phyloP scores from a whole-genome alignment of 2,113 vertebrate genomes.

The Apistogramma diplotaenia region DNA sequence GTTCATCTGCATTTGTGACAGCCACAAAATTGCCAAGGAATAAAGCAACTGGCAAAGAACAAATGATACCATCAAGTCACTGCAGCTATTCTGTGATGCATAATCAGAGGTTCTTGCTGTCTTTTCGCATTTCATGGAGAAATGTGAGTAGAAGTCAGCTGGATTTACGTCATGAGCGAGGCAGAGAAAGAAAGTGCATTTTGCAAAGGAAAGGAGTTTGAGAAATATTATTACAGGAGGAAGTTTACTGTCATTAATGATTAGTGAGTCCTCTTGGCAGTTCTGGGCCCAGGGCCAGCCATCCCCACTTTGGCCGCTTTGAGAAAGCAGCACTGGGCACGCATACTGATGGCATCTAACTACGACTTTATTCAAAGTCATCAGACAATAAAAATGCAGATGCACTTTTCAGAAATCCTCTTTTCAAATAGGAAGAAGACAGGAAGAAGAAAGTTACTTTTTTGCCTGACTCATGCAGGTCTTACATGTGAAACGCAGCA shows the following conservation, averaged over 20 bases:
- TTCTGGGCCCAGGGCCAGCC: neutral
- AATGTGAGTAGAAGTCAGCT: neutral
- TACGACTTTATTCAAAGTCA: neutral
- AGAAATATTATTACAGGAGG: neutral
- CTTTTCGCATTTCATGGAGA: neutral
- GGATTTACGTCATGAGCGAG: neutral
- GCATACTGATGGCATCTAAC: neutral
- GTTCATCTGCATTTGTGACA: neutral
- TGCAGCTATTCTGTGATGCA: neutral
- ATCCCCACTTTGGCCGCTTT: neutral
- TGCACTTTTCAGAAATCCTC: neutral
- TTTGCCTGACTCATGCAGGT: neutral
- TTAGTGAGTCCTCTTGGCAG: neutral
- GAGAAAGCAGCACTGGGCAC: neutral
- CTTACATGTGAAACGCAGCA: neutral
- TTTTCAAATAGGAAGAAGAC: neutral
- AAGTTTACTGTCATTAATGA: neutral
- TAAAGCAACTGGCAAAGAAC: neutral
- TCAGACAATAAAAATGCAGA: neutral
- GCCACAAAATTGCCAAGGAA: neutral
- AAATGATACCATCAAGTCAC: neutral
- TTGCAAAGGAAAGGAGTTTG: neutral
- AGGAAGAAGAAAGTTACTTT: neutral
- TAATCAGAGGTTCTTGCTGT: neutral
- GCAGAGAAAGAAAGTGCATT: neutral